Evolutionary conservation across 2,797 vertebrate genomes (phyloP), one percentile per base, ranked within the genome.

Genomic region (Arnoldichthys spilopterus): DNA sequence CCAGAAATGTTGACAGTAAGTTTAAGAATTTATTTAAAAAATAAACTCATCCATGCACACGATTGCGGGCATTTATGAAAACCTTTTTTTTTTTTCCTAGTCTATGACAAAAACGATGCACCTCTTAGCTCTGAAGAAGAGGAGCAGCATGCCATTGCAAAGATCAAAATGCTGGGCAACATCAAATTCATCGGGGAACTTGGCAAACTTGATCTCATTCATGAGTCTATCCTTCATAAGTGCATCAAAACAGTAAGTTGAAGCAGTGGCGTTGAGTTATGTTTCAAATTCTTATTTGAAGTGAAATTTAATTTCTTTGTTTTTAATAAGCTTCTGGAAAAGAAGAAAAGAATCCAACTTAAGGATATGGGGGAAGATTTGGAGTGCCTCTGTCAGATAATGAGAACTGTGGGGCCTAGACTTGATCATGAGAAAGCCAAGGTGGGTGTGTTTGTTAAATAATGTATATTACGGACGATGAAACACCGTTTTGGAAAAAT

Each of bases 351-450:
- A 94, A 95, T 99, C 88, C 96, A 98, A 90, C 96, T 99, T 91
- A 96, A 98, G 92, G 98, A 99, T 94, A 97, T 99, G 97, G 98
- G 97, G 90, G 98, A 99, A 93, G 98, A 99, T 96, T 95, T 99
- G 97, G 98, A 99, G 94, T 99, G 98, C 95, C 97, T 99, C 96
- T 99, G 98, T 98, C 97, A 99, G 98, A 99, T 99, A 98, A 98
- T 99, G 97, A 97, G 98, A 93, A 99, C 98, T 86, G 97, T 99
- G 91, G 98, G 98, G 93, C 98, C 98, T 92, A 97, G 97, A 94
- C 95, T 99, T 93, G 98, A 99, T 94, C 98, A 99, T 91, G 96
- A 96, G 86, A 98, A 98, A 96, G 98, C 98, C 92, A 98, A 96
- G 97, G 98, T 98, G 92, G 72, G 89, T 54, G 2, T 12, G 24